phyloP scores from a whole-genome alignment of 92 coral and sea anemone genomes.

The Parazoanthus swiftii region DNA sequence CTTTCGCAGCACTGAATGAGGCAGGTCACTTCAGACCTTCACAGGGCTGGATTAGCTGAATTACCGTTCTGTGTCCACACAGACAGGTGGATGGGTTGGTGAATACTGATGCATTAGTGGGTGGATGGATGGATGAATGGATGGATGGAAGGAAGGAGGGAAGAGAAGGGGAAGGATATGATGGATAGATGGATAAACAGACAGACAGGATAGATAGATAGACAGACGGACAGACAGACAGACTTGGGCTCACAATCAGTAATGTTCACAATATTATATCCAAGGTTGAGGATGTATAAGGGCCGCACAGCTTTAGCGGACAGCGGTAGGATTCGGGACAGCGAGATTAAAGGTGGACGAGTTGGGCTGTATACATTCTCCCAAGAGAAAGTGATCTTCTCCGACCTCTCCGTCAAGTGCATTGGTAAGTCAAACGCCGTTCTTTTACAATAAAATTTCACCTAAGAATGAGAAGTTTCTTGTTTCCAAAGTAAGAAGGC shows the following conservation, averaged over 20 bases:
- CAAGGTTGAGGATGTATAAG: constrained; percentile 16
- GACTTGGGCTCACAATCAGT: no score
- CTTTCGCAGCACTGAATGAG: no score
- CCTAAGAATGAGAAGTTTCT: background rate
- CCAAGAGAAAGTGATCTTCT: constrained; percentile 78
- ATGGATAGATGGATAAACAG: no score
- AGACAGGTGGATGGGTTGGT: no score
- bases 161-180: background rate
- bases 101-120: no score
- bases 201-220: background rate
- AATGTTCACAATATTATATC: background rate
- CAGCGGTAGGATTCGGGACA: constrained; percentile 70
- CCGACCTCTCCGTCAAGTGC: constrained; percentile 79
- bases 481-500: no score
- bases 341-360: constrained; percentile 73
- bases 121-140: no score
- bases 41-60: no score
- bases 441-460: background rate
- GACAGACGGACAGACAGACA: no score
- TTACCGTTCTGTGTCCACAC: no score
- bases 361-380: constrained; percentile 84
- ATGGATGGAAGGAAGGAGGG: background rate
- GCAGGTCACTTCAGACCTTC: no score
- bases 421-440: constrained; percentile 54
- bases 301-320: constrained; percentile 49